A percentile compares a stretch with the other conserved stretches of the same genome.
Evolutionary conservation across 2,797 vertebrate genomes (phyloP).

Genomic region (Alcedo atthis): DNA sequence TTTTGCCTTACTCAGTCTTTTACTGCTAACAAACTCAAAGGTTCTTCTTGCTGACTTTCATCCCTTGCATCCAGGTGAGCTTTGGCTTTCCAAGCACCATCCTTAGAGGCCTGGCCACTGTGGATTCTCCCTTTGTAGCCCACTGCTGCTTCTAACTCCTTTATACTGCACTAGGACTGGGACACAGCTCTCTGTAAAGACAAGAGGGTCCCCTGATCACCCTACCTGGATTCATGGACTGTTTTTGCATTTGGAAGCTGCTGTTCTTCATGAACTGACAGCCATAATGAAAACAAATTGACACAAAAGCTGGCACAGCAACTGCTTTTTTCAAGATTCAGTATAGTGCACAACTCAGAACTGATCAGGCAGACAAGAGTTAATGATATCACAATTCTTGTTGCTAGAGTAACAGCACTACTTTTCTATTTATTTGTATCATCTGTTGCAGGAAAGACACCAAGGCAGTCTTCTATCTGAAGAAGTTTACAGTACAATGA

Average conservation of each 20-base stretch:
- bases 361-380: neutral
- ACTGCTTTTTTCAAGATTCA: neutral
- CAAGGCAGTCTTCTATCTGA: neutral
- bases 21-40: neutral
- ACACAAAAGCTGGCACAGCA: neutral
- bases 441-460: slow-evolving; percentile 43
- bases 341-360: neutral
- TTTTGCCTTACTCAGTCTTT: neutral
- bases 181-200: neutral
- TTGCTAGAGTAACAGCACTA: slow-evolving; percentile 50
- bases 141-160: neutral
- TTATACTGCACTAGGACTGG: neutral
- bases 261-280: neutral
- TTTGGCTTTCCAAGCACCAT: neutral
- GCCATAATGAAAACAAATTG: neutral
- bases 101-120: neutral
- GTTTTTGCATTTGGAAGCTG: neutral
- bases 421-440: slow-evolving; percentile 38
- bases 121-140: neutral
- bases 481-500: slow-evolving; percentile 12
- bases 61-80: neutral
- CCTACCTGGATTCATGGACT: neutral
- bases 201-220: neutral
- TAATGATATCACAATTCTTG: slow-evolving; percentile 12
- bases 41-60: neutral